Evolutionary conservation across 2,797 vertebrate species (phyloP).

Genomic region (Anniella stebbinsi): DNA sequence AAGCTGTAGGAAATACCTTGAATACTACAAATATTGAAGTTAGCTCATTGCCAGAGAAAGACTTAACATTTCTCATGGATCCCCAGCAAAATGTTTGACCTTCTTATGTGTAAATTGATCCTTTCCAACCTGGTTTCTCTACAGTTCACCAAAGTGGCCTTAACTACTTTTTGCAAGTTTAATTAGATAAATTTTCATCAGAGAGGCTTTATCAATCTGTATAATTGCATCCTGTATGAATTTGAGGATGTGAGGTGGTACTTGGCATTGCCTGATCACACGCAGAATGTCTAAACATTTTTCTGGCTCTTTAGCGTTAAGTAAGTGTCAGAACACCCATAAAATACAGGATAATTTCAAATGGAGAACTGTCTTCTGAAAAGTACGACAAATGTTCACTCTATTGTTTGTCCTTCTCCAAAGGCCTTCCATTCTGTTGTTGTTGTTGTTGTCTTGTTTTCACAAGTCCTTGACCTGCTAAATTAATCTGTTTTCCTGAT

Average conservation of each 20-base stretch:
- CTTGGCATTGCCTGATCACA: neutral
- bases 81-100: conserved; percentile 15
- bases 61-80: conserved; percentile 3
- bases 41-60: conserved; percentile 62
- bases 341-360: too few relatives aligned
- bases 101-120: conserved; percentile 4
- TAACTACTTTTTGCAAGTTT: conserved; percentile 1
- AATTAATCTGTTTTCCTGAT: neutral
- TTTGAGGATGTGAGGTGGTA: neutral
- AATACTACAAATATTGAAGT: conserved; percentile 68
- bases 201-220: neutral
- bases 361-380: too few relatives aligned
- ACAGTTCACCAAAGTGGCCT: neutral
- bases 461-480: neutral
- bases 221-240: neutral
- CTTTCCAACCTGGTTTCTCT: neutral
- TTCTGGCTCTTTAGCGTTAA: too few relatives aligned
- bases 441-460: neutral
- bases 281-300: neutral
- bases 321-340: too few relatives aligned
- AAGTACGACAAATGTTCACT: neutral
- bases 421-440: neutral
- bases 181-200: neutral
- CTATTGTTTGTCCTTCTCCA: too few relatives aligned
- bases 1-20: conserved; percentile 64